These are phyloP conservation scores for Caerostris extrusa DNA, from an alignment of 1,140 invertebrate species.

Conservation along the genomic window DNA sequence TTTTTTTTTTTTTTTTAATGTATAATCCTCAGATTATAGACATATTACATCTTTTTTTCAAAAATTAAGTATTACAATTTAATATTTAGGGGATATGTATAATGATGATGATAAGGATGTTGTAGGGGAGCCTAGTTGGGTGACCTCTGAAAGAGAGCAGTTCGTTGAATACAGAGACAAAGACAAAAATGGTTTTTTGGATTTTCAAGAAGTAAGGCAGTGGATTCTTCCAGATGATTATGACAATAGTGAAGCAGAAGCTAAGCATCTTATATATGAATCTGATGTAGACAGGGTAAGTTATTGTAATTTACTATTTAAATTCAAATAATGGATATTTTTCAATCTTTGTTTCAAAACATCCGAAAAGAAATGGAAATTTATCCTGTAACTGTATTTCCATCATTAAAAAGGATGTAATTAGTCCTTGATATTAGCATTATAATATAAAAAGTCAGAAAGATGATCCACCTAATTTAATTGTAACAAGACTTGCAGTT, in stretches of 20 bases:
- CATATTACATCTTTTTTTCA: too few relatives aligned
- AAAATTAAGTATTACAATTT: not conserved
- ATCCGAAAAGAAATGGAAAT: too few relatives aligned
- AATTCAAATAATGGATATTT: too few relatives aligned
- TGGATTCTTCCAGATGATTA: constrained; percentile 99
- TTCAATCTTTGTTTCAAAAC: too few relatives aligned
- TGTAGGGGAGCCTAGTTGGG: constrained; percentile 96
- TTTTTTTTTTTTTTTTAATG: too few relatives aligned
- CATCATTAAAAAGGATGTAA: too few relatives aligned
- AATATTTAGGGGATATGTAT: constrained; percentile 89
- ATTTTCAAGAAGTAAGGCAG: constrained; percentile 90
- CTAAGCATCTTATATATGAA: constrained; percentile 95
- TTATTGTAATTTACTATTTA: not conserved
- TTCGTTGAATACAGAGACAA: constrained; percentile 90
- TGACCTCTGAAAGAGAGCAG: constrained; percentile 95
- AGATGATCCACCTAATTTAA: too few relatives aligned
- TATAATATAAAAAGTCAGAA: too few relatives aligned
- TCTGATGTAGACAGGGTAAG: constrained; percentile 91
- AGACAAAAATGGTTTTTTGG: constrained; percentile 93
- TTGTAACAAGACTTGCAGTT: too few relatives aligned
- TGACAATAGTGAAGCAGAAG: constrained; percentile 97
- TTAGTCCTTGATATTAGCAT: too few relatives aligned
- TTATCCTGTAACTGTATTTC: too few relatives aligned
- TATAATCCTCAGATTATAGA: too few relatives aligned
- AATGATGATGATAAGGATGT: constrained; percentile 84